Base-by-base conservation (phyloP, 2,113 vertebrate species). In the Lamprotornis superbus region DNA sequence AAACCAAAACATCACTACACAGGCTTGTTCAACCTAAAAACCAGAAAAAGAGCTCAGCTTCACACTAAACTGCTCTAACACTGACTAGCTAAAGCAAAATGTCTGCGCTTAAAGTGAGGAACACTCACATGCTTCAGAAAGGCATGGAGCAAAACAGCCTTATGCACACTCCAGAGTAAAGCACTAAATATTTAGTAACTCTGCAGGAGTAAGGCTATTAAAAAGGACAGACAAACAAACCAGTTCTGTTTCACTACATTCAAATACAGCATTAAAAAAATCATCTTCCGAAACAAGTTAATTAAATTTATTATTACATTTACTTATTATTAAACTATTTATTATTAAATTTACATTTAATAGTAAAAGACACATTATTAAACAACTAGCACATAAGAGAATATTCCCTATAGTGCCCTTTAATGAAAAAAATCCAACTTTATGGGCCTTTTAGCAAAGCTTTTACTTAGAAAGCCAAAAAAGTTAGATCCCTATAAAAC, bases 401-500 rank as follows among this genome's bases (percentile, higher is more conserved):
- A 13, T 8, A 13, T 1, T 11, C 2, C 3, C 7, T 3, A 8
- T 0, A 17, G 4, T 18, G 4, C 8, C 8, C 15, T 22, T 37
- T 6, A 46, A 15, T 6, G 2, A 18, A 25, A 37, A 39, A 39
- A 22, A 2, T 3, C 6, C 3, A 23, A 28, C 2, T 8, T 28
- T 3, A 64, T 3, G 0, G 7, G 7, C 5, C 3, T 8, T 25
- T 18, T 3, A 31, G 2, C 2, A 18, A 0, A 18, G 2, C 0
- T 22, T 11, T 27, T 23, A 23, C 5, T 24, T 9, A 10, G 0
- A 0, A 64, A 31, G 1, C 0, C 10, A 20, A 0, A 35, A 24
- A 24, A 27, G 0, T 3, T 11, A 23, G 2, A 31, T 1, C 0
- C 0, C 1, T 9, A 4, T 6, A 1, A 4, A 11, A 3, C 6